Conservation (phyloP, 2,113 vertebrate genomes). For the Furnarius figulus region DNA sequence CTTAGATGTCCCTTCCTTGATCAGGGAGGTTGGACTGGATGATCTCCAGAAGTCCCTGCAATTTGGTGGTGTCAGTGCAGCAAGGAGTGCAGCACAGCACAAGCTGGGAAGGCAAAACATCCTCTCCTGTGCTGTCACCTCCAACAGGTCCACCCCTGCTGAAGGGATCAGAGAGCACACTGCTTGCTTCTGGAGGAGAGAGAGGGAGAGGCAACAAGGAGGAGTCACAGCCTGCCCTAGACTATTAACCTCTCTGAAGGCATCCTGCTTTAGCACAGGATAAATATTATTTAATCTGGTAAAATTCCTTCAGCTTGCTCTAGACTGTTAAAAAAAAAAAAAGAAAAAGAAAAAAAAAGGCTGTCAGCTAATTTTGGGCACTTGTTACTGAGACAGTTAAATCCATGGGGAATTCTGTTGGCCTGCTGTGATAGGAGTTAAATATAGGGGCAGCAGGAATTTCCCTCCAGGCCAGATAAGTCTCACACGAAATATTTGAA, state of each 20-base stretch:
- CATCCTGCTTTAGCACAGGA: background rate
- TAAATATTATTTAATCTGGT: background rate
- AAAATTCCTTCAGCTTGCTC: background rate
- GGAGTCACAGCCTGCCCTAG: background rate
- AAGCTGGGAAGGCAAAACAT: background rate
- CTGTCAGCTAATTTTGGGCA: background rate
- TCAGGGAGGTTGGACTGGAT: background rate
- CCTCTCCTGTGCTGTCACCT: background rate
- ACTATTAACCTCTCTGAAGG: background rate
- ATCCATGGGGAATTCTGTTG: constrained; percentile 15
- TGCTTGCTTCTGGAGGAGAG: rapidly evolving
- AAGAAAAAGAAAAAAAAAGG: background rate
- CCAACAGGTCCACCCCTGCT: background rate
- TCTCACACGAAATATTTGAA: constrained; percentile 54
- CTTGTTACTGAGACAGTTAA: constrained; percentile 39
- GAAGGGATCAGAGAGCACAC: rapidly evolving
- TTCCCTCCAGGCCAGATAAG: constrained; percentile 47
- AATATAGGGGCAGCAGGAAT: constrained; percentile 65
- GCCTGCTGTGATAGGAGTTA: constrained; percentile 43
- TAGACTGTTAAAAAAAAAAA: background rate
- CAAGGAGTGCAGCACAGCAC: background rate
- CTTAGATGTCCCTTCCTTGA: rapidly evolving
- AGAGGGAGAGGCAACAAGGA: background rate
- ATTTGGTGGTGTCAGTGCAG: background rate
- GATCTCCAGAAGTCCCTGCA: background rate